Evolutionary conservation across 2,113 vertebrate species (phyloP).

Genomic region (Microtus ochrogaster): DNA sequence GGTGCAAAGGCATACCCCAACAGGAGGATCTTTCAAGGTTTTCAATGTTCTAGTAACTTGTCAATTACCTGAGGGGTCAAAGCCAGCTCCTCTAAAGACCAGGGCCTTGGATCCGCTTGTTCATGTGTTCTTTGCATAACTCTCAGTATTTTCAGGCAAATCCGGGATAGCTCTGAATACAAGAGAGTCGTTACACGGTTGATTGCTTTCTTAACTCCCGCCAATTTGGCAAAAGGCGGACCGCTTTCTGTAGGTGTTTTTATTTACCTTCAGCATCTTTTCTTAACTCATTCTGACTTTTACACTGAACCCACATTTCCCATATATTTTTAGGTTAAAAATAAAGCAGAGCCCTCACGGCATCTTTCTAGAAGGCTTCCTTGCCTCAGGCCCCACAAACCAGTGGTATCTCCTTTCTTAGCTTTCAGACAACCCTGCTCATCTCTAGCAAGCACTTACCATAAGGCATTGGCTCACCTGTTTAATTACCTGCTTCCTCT

Average conservation of each 20-base stretch:
- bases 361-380: conserved; percentile 1
- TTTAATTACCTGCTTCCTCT: conserved; percentile 3
- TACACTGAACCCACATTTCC: background rate
- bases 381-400: background rate
- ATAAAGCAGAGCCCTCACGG: background rate
- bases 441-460: background rate
- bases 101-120: background rate
- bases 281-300: conserved; percentile 15
- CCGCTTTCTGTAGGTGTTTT: background rate
- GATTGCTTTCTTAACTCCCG: background rate
- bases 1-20: background rate
- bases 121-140: background rate
- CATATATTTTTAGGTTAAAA: conserved; percentile 28
- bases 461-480: background rate
- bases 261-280: background rate
- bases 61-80: background rate
- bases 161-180: background rate
- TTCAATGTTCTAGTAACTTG: background rate
- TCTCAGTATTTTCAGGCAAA: background rate
- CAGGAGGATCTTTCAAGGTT: background rate
- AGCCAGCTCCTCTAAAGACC: background rate
- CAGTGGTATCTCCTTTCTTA: background rate
- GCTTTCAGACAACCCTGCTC: background rate
- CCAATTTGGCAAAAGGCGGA: background rate
- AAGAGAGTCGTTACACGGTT: background rate